Evolutionary conservation across 92 coral and sea anemone species (phyloP), one percentile per base, ranked within the genome.

Genomic region (Diadumene lineata): DNA sequence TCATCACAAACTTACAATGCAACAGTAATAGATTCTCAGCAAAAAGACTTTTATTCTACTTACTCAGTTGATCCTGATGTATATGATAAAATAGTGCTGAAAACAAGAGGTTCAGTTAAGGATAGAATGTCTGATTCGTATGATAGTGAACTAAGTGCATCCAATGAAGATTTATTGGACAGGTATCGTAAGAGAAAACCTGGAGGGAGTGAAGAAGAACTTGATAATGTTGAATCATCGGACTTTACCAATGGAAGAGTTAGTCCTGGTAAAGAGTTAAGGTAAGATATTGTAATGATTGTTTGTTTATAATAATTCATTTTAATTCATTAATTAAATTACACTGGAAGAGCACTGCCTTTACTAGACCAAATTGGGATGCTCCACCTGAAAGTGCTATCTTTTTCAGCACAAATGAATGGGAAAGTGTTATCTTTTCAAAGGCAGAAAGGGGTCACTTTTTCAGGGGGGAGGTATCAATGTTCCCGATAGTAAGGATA

Each of bases 81-180:
- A 56, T 91, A 76, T 58, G 85, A 80, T 22, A 50, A 65, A 38
- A 78, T 87, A 44, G 71, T 84, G 25, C 79, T 57, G 64, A 70
- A 77, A 68, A 57, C 82, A n/a, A 77, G 63, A 63, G 60, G 24
- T n/a, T n/a, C n/a, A 4, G 60, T 32, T 29, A 75, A 69, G 19
- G 24, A 44, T 7, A 38, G 33, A 44, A 53, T 60, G 68, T 22
- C 74, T 34, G 62, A 68, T 53, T 60, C 60, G 38, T 80, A 67
- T 50, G 82, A 85, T 17, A 85, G 70, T 46, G 89, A 86, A 44
- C 80, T 91, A 66, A 88, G 93, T 57, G 92, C 93, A 13, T 91
- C 97, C 0, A 85, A 86, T 65, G 97, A 91, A 65, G 89, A 91
- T 79, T 73, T 91, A 58, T 76, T 91, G 43, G 90, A 84, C 38